phyloP scores from a whole-genome alignment of 2,797 vertebrate species.

The Decapterus maruadsi region DNA sequence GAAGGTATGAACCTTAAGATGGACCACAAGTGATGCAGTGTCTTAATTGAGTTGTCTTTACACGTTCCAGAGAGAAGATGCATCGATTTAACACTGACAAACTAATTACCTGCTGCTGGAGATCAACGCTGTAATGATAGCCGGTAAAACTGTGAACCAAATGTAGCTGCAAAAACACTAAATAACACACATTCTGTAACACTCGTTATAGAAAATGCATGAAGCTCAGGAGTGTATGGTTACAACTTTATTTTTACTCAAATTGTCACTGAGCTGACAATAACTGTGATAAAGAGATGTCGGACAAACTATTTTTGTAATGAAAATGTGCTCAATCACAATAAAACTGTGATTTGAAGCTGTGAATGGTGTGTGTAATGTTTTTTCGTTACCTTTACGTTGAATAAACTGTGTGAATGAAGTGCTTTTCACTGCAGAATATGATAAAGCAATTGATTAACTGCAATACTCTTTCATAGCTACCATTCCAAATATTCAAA shows the following conservation, averaged over 20 bases:
- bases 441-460: background rate
- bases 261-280: constrained; percentile 13
- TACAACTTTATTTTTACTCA: constrained; percentile 34
- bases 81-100: constrained; percentile 13
- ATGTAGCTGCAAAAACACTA: constrained; percentile 23
- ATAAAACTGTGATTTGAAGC: constrained; percentile 47
- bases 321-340: constrained; percentile 42
- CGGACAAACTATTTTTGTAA: constrained; percentile 62
- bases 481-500: background rate
- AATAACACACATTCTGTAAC: constrained; percentile 46
- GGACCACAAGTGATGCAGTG: constrained; percentile 2
- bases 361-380: background rate
- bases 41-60: background rate
- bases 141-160: constrained; percentile 27
- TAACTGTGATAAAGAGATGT: constrained; percentile 29
- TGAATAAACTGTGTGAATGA: background rate
- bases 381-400: background rate
- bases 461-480: background rate
- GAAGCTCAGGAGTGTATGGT: constrained; percentile 58
- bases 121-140: constrained; percentile 3
- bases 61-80: constrained; percentile 3
- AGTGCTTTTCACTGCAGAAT: constrained; percentile 4
- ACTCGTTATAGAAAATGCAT: constrained; percentile 16
- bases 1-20: background rate
- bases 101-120: constrained; percentile 24